A percentile compares a stretch with the other conserved stretches of the same genome.
Evolutionary conservation across 2,888 invertebrate species (phyloP).

Genomic region (Lycia hirtaria): DNA sequence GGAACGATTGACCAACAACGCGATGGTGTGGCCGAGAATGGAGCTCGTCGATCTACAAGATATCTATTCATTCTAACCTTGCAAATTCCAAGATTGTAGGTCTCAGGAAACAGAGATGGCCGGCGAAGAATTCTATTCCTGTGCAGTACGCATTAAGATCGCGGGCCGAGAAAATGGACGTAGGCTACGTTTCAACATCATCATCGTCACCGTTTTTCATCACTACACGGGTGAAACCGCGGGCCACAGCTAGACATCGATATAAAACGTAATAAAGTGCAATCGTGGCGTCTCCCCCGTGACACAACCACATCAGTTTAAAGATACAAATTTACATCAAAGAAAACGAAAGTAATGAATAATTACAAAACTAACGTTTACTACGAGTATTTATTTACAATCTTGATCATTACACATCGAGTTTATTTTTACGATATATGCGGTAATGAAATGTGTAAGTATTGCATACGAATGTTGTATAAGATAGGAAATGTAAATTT

Average conservation of each 20-base stretch:
- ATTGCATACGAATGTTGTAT: slow-evolving; percentile 17
- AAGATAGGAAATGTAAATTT: slow-evolving; percentile 9
- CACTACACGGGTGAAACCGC: no score
- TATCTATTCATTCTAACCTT: no score
- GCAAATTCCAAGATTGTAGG: no score
- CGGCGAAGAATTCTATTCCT: no score
- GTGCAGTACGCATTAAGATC: no score
- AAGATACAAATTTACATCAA: slow-evolving; percentile 7
- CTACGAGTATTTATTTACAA: slow-evolving; percentile 13
- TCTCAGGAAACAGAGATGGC: no score
- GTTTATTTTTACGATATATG: slow-evolving; percentile 12
- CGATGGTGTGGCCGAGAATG: no score
- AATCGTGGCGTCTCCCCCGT: slow-evolving; percentile 5
- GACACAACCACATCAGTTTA: slow-evolving; percentile 10
- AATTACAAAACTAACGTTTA: slow-evolving; percentile 12
- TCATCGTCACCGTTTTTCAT: no score
- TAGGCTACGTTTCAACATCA: no score
- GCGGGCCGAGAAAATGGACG: no score
- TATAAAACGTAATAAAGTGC: background rate
- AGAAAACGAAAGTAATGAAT: slow-evolving; percentile 14
- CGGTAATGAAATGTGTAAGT: slow-evolving; percentile 16
- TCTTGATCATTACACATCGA: slow-evolving; percentile 10
- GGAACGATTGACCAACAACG: no score
- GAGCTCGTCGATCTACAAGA: no score
- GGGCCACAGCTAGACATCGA: background rate